These are phyloP conservation scores for Geothlypis trichas DNA, from an alignment of 2,113 vertebrate species.

Conservation along the genomic window DNA sequence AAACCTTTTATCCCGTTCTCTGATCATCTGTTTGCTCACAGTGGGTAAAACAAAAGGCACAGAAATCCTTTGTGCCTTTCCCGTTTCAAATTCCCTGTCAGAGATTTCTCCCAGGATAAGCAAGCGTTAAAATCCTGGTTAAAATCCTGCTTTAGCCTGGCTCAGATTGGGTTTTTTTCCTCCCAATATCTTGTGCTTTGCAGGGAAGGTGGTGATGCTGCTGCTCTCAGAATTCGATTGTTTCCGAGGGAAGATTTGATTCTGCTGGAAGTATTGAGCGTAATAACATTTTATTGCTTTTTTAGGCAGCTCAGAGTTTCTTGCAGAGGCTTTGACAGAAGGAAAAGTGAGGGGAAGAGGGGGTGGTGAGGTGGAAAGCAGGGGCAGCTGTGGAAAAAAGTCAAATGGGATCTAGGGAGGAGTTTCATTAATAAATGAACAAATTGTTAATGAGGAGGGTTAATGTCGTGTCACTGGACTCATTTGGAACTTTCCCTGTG, in stretches of 20 bases:
- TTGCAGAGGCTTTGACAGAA: background rate
- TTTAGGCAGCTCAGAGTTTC: constrained; percentile 30
- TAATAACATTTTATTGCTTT: constrained; percentile 39
- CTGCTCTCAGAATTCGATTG: constrained; percentile 7
- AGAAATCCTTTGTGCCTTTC: background rate
- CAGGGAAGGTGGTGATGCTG: background rate
- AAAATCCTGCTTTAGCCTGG: background rate
- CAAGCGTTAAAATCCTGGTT: background rate
- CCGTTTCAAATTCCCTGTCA: background rate
- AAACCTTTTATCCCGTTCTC: background rate
- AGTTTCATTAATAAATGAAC: background rate
- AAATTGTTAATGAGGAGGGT: background rate
- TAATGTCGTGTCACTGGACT: background rate
- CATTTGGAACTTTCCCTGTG: background rate
- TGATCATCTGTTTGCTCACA: background rate
- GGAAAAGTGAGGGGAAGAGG: background rate
- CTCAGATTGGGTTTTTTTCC: background rate
- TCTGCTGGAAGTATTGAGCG: background rate
- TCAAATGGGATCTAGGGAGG: background rate
- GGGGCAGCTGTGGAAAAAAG: background rate
- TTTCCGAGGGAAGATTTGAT: background rate
- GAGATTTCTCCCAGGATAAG: background rate
- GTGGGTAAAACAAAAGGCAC: background rate
- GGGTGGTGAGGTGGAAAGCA: background rate
- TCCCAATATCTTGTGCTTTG: background rate